phyloP scores from a whole-genome alignment of 1,140 invertebrate genomes.

The Mactra quadrangularis region DNA sequence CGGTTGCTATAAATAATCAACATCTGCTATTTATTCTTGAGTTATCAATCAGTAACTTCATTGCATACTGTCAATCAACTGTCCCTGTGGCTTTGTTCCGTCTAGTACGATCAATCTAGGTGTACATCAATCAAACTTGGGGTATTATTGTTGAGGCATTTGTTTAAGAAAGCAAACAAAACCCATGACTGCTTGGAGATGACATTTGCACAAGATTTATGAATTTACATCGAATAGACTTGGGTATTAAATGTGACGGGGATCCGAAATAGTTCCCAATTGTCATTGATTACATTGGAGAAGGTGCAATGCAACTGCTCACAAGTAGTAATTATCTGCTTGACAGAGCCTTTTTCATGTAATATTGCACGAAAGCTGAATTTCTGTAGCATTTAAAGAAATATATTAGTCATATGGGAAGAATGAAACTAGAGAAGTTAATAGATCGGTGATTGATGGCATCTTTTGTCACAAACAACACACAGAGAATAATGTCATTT shows the following conservation, averaged over 20 bases:
- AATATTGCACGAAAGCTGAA: conserved; percentile 30
- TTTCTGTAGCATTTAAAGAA: conserved; percentile 19
- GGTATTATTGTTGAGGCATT: conserved; percentile 82
- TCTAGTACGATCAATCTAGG: conserved; percentile 81
- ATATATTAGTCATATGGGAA: conserved; percentile 46
- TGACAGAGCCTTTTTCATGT: conserved; percentile 23
- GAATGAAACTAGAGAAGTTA: conserved; percentile 78
- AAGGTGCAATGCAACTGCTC: conserved; percentile 43
- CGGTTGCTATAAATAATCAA: conserved; percentile 52
- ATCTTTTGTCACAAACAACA: conserved; percentile 77
- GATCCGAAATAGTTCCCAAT: conserved; percentile 57
- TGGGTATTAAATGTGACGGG: conserved; percentile 64
- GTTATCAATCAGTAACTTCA: conserved; percentile 83
- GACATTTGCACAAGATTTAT: conserved; percentile 77
- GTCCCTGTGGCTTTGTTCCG: conserved; percentile 81
- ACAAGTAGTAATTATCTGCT: conserved; percentile 36
- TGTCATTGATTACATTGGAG: conserved; percentile 60
- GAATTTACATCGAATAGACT: conserved; percentile 42
- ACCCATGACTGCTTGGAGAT: conserved; percentile 69
- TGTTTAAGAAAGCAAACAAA: conserved; percentile 81
- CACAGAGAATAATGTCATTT: conserved; percentile 80
- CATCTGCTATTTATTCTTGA: conserved; percentile 81
- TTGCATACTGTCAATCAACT: conserved; percentile 82
- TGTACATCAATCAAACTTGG: conserved; percentile 79
- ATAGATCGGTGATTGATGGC: conserved; percentile 79